These are phyloP conservation scores for Leucoptera coffeella DNA, from an alignment of 2,888 invertebrate species.

Conservation along the genomic window DNA sequence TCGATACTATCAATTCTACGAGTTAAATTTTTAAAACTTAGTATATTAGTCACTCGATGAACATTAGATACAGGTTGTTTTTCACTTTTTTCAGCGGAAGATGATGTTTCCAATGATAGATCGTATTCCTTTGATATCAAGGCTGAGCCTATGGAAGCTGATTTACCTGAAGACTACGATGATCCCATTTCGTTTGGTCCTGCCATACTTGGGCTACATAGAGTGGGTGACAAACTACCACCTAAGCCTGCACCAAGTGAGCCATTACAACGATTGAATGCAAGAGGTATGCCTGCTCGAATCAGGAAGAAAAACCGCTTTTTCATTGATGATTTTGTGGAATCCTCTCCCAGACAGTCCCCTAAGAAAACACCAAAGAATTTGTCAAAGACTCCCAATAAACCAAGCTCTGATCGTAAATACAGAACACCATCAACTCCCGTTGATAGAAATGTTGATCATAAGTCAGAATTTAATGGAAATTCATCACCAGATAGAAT, in stretches of 20 bases:
- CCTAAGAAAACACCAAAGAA: constrained; percentile 60
- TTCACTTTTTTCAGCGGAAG: constrained; percentile 17
- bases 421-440: constrained; percentile 43
- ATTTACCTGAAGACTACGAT: constrained; percentile 61
- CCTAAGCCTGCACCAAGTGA: constrained; percentile 65
- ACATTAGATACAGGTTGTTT: no score
- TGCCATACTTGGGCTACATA: constrained; percentile 72
- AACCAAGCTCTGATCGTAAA: constrained; percentile 35
- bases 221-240: constrained; percentile 71
- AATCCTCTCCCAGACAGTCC: constrained; percentile 68
- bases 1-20: no score
- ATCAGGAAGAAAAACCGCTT: constrained; percentile 84
- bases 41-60: no score
- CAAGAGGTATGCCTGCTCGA: constrained; percentile 84
- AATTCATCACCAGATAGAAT: constrained; percentile 66
- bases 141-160: constrained; percentile 56
- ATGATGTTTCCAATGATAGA: constrained; percentile 19
- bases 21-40: no score
- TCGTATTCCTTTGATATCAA: constrained; percentile 32
- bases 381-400: constrained; percentile 37
- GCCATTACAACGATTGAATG: constrained; percentile 75
- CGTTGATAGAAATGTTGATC: constrained; percentile 39
- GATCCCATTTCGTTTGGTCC: constrained; percentile 69
- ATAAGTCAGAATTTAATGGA: constrained; percentile 25
- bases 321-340: constrained; percentile 83